These are phyloP conservation scores for Acromyrmex heyeri DNA, from an alignment of 1,140 invertebrate species.

Conservation along the genomic window DNA sequence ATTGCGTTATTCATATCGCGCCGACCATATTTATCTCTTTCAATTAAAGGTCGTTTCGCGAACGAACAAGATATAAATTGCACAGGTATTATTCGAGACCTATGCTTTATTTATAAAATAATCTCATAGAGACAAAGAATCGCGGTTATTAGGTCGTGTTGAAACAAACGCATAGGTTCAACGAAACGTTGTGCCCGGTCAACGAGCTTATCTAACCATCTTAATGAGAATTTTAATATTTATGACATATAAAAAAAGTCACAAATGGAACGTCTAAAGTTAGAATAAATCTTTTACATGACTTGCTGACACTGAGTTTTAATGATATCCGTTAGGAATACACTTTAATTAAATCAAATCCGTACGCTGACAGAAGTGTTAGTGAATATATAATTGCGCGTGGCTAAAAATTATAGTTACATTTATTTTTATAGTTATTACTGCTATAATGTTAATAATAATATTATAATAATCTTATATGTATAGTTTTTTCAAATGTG, in stretches of 20 bases:
- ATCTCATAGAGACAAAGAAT: conserved; percentile 8
- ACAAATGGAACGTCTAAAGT: not conserved
- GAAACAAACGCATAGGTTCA: conserved; percentile 24
- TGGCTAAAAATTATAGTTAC: not conserved
- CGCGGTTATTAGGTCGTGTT: conserved; percentile 7
- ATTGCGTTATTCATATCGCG: conserved; percentile 36
- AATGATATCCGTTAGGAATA: not conserved
- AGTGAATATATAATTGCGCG: too few species aligned
- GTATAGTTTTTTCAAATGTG: too few species aligned
- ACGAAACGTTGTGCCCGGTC: conserved; percentile 43
- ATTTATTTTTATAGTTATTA: not conserved
- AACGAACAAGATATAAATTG: not conserved
- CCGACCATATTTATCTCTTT: not conserved
- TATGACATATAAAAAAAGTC: not conserved
- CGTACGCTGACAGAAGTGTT: too few species aligned
- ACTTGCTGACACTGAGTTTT: not conserved
- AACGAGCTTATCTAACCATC: conserved; percentile 20
- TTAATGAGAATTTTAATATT: conserved; percentile 2
- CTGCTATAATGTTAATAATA: too few species aligned
- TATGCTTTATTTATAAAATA: conserved; percentile 15
- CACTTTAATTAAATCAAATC: conserved; percentile 2
- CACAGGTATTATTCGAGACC: not conserved
- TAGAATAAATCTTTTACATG: not conserved
- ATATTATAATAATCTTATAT: too few species aligned
- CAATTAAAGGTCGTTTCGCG: conserved; percentile 14